Evolutionary conservation across 2,888 invertebrate species (phyloP), one percentile per base, ranked within the genome.

Genomic region (Aporophyla lueneburgensis): DNA sequence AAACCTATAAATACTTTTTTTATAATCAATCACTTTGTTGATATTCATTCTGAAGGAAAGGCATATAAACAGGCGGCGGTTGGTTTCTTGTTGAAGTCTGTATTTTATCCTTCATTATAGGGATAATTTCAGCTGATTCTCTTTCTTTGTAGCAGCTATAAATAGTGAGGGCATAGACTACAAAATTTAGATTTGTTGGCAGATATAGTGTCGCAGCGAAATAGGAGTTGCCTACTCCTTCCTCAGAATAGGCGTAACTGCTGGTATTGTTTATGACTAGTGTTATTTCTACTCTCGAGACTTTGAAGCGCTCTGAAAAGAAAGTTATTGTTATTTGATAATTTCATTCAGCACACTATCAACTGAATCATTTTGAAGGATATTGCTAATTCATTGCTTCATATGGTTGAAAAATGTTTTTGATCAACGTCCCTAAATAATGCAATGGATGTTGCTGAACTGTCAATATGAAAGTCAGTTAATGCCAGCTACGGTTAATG

Each of bases 261-360:
- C 94, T 93, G 2, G 96, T 95, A 71, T 94, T 91, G 78, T 96
- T 96, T 53, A 94, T 86, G 6, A 95, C 84, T 21, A 96, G 66
- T 40, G 51, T 85, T 43, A 96, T 93, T 89, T 95, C 94, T 4
- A 93, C 96, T 83, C 89, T 90, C n/a, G 95, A 91, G 12, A 93
- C 88, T 66, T 78, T 85, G 51, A 72, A 82, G 40, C 73, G 40
- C 12, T 77, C 89, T 89, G 88, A 78, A 91, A 84, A 33, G 63
- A 74, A 83, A 27, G 1, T 5, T 19, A 70, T 46, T 67, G 21
- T 43, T 9, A 58, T 65, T 56, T n/a, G 1, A 14, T 14, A 19
- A 33, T 9, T 33, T 53, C 3, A n/a, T 43, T 56, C 9, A 62
- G 27, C 56, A 56, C 12, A 56, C 14, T 14, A 24, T 14, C 56